A percentile compares a stretch with the other conserved stretches of the same genome.
Evolutionary conservation across 2,113 vertebrate genomes (phyloP).

Genomic region (Lepidothrix coronata): DNA sequence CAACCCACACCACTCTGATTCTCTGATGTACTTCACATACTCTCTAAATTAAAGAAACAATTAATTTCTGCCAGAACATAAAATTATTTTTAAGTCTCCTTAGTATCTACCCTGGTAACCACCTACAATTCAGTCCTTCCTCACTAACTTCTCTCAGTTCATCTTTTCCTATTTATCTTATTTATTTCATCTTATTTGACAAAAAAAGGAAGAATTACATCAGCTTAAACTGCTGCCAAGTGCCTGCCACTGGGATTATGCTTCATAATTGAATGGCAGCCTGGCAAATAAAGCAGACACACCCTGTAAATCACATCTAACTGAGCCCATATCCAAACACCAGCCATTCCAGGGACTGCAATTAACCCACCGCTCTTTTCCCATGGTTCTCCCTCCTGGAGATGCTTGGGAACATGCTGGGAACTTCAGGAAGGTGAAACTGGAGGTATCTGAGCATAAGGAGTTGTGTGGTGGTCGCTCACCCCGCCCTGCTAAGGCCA

Average conservation of each 20-base stretch:
- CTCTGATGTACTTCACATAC: neutral
- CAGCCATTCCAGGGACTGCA: neutral
- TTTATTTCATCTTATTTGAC: neutral
- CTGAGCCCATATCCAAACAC: neutral
- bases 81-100: neutral
- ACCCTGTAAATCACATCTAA: neutral
- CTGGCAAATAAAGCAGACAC: neutral
- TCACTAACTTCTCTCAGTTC: neutral
- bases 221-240: neutral
- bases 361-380: neutral
- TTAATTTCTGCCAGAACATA: neutral
- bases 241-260: neutral
- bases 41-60: neutral
- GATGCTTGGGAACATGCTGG: neutral
- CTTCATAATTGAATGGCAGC: neutral
- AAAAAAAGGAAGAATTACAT: neutral
- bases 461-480: neutral
- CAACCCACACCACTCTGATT: neutral
- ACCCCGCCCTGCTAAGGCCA: neutral
- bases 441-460: neutral
- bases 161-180: too few relatives aligned
- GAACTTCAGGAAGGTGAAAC: neutral
- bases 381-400: neutral
- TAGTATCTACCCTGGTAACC: neutral
- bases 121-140: neutral